Evolutionary conservation across 1,140 invertebrate genomes (phyloP).

Genomic region (Heliconius himera): DNA sequence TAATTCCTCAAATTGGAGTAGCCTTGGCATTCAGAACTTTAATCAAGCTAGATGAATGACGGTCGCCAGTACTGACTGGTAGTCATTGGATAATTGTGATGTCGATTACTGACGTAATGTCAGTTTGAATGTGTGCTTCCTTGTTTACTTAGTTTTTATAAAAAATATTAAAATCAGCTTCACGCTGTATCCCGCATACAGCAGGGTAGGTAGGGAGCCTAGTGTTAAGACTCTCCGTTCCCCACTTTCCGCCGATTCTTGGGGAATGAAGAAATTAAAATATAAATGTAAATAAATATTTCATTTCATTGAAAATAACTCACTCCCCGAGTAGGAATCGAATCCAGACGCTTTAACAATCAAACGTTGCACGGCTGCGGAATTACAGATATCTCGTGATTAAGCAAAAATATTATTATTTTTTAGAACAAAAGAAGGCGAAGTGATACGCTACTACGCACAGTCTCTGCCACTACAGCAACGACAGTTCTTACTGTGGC

Average conservation of each 20-base stretch:
- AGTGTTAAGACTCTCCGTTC: no score
- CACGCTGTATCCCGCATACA: no score
- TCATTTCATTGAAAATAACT: neutral
- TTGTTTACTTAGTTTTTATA: neutral
- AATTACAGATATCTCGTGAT: no score
- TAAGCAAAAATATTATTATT: neutral
- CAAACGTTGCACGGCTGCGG: neutral
- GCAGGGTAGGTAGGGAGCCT: no score
- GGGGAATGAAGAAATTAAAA: no score
- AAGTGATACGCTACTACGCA: constrained; percentile 67
- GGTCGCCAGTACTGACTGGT: neutral
- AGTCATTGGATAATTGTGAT: neutral
- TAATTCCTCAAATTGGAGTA: constrained; percentile 8
- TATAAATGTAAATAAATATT: no score
- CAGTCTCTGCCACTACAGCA: constrained; percentile 56
- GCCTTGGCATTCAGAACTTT: constrained; percentile 3
- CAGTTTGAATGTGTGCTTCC: neutral
- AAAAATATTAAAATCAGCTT: no score
- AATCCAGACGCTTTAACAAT: neutral
- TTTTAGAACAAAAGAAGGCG: constrained; percentile 69
- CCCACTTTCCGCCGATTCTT: no score
- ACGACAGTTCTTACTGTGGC: constrained; percentile 76
- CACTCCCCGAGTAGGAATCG: neutral
- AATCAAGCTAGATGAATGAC: neutral
- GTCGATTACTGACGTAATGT: constrained; percentile 9